phyloP scores from a whole-genome alignment of 2,797 vertebrate genomes.

The Myiotriccus ornatus region DNA sequence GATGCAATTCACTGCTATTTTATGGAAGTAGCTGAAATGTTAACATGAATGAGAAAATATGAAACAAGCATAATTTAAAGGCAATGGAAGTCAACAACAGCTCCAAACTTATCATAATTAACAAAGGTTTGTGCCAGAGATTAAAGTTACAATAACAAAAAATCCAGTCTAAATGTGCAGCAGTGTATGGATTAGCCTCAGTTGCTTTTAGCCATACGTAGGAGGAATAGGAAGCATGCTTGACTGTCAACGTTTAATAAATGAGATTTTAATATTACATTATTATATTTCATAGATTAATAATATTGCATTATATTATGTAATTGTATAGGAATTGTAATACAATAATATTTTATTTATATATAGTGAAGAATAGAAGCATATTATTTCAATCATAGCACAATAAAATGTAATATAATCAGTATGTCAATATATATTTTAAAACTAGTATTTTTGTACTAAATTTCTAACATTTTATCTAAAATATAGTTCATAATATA shows the following conservation, averaged over 20 bases:
- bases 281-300: neutral
- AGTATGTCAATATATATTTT: neutral
- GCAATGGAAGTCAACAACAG: neutral
- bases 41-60: neutral
- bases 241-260: neutral
- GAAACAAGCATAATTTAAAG: neutral
- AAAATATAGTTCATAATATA: neutral
- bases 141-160: neutral
- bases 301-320: too few species aligned
- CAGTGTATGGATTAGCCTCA: neutral
- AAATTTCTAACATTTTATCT: neutral
- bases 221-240: neutral
- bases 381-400: neutral
- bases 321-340: neutral
- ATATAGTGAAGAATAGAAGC: neutral
- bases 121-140: neutral
- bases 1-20: neutral
- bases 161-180: neutral
- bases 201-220: neutral
- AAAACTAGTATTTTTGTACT: neutral
- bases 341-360: neutral
- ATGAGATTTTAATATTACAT: neutral
- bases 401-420: neutral
- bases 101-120: neutral
- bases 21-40: neutral